These are phyloP conservation scores for Psophia crepitans DNA, from an alignment of 2,113 vertebrate species.

Conservation along the genomic window DNA sequence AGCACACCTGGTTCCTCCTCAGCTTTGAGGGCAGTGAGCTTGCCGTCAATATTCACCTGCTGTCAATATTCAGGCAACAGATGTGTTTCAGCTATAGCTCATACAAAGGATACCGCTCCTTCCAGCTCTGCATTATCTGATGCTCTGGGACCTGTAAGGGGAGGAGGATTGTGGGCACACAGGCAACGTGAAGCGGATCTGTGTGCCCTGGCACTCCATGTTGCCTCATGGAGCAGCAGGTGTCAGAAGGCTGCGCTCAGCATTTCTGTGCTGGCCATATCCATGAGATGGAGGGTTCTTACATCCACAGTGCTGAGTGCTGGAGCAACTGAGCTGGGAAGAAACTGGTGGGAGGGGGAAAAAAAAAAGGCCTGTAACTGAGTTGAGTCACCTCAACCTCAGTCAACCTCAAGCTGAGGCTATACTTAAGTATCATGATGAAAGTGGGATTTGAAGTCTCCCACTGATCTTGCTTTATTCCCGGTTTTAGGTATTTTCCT, in stretches of 20 bases:
- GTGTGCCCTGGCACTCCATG: neutral
- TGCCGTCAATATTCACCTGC: neutral
- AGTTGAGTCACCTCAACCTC: neutral
- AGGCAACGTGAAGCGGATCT: fast-evolving
- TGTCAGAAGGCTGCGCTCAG: neutral
- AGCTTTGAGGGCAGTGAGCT: neutral
- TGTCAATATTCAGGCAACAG: neutral
- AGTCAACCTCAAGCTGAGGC: neutral
- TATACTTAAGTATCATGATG: neutral
- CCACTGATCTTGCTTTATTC: neutral
- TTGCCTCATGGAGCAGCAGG: fast-evolving
- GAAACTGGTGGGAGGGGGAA: neutral
- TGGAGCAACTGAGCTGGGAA: neutral
- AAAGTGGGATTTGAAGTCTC: neutral
- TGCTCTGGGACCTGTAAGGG: neutral
- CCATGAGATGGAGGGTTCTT: neutral
- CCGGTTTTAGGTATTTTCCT: neutral
- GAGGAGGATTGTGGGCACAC: neutral
- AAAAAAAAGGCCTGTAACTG: neutral
- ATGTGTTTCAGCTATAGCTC: neutral
- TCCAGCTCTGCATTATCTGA: neutral
- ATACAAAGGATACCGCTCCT: neutral
- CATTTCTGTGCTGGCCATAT: neutral
- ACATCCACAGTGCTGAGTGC: neutral
- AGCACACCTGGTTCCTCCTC: neutral